Base-by-base conservation (phyloP, 2,113 vertebrate genomes). In the Lutjanus erythropterus region DNA sequence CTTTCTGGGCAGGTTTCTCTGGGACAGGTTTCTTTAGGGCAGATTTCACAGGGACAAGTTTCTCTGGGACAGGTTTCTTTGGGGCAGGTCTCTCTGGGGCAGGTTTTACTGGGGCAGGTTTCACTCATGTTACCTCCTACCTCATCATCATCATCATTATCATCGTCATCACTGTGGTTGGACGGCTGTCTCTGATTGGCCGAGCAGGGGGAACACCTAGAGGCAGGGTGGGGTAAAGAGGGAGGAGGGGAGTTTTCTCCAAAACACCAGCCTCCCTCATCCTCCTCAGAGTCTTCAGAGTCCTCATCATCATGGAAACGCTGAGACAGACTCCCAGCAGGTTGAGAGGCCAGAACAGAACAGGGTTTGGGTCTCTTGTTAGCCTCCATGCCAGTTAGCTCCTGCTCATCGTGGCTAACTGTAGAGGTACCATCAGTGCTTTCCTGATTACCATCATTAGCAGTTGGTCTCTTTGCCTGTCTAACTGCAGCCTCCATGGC, bases 111-210 rank as follows among this genome's bases (percentile, higher is more conserved):
- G 11, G 52, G 27, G 31, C 0, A 56, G 44, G 1, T 14, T 6
- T 52, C 33, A 37, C 47, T 21, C 1, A 6, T 60, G 53, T 91
- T 90, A 93, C 92, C 92, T 91, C 86, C 41, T 66, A 59, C 60
- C 8, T 85, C 84, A 15, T 81, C 71, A 12, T 70, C 25, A 7
- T 79, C 59, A 0, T 85, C 84, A 15, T 81, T 68, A 12, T 70
- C 25, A 7, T 79, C 59, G 1, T 76, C 65, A 21, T 88, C 75
- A 16, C 52, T 79, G 31, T 56, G 47, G 31, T 46, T 3, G 6
- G 62, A 76, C 3, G 53, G 46, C 62, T 62, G 78, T 15, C 0
- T 73, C 60, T 39, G 52, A 79, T 33, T 68, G 67, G 78, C 16
- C 8, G 44, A 67, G 16, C 29, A 2, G n/a, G 12, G 46, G 29